Base-by-base conservation (phyloP, 1,140 invertebrate species). In the Zaprionus capensis region DNA sequence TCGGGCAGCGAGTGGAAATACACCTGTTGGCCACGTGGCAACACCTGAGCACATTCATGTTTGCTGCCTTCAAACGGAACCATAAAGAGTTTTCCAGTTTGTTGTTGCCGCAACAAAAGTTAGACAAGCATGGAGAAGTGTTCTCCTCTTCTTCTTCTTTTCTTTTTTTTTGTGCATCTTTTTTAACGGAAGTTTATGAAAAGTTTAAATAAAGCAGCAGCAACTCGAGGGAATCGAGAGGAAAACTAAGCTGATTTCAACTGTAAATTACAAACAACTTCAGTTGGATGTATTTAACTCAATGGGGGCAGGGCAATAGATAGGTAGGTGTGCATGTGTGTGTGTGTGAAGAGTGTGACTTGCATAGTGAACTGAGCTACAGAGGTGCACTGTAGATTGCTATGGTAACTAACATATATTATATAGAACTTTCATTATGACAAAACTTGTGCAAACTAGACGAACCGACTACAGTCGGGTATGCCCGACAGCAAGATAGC, bases 151-250 rank as follows among this genome's bases (percentile, higher is more conserved):
- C 15, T 41, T 15, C 38, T 41, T 41, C 14, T 9, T 20, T 7
- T n/a, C 4, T 15, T n/a, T n/a, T 41, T 15, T 15, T 41, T n/a
- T 41, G 38, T 6, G 38, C 2, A 7, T 15, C 5, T 41, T n/a
- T 46, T 46, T 17, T 17, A 5, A 46, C n/a, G 17, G 7, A 46
- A 46, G 41, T 46, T 51, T 51, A 51, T 51, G 41, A 51, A 51
- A 51, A 51, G 46, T 51, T 51, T 51, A 51, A 51, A 24, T 22
- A 14, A 20, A 51, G 46, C 20, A 51, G 46, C 20, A 51, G 46
- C 4, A 51, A 51, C 17, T 51, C 46, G 11, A 6, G n/a, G 20
- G 46, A 51, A 51, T 51, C 46, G 46, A 24, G 46, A 12, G 46
- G 46, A 24, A 24, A 51, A 51, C 46, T 24, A 22, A 51, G 46